Percentiles rank a stretch among this genome's conserved stretches.
phyloP scores from a whole-genome alignment of 2,113 vertebrate species.

The Ramphastos sulfuratus region DNA sequence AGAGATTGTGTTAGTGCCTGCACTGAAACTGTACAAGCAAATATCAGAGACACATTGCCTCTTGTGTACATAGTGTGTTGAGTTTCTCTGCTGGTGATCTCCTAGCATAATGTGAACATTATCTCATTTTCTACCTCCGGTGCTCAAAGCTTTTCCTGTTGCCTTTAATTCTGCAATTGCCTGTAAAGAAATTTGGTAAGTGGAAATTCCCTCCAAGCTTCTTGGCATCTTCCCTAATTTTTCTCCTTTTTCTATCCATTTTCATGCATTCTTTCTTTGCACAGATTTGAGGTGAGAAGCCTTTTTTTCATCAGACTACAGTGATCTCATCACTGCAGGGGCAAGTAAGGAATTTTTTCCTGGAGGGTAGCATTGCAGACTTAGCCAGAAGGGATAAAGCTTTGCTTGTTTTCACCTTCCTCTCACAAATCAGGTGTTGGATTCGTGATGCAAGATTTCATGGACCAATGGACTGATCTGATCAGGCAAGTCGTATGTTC shows the following conservation, averaged over 20 bases:
- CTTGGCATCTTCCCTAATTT: conserved; percentile 43
- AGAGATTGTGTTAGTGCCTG: neutral
- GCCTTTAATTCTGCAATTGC: neutral
- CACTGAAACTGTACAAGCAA: neutral
- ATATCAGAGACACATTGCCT: neutral
- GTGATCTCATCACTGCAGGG: conserved; percentile 19
- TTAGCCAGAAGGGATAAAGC: conserved; percentile 3
- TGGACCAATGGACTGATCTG: neutral
- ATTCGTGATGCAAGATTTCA: neutral
- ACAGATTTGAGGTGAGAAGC: conserved; percentile 15
- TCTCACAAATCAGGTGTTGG: conserved; percentile 1
- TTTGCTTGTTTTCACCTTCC: neutral
- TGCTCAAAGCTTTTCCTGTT: neutral
- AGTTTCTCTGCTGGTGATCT: neutral
- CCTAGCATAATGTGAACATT: neutral
- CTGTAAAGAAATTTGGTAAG: neutral
- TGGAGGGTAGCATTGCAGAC: neutral
- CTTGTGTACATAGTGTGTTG: neutral
- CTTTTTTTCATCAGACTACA: conserved; percentile 34
- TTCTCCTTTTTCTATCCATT: conserved; percentile 43
- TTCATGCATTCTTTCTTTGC: conserved; percentile 61
- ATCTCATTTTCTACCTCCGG: neutral
- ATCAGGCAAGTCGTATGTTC: neutral
- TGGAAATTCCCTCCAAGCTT: conserved; percentile 44
- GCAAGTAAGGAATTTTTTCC: conserved; percentile 25